These are phyloP conservation scores for Salticus scenicus DNA, from an alignment of 2,888 invertebrate species.

Conservation along the genomic window DNA sequence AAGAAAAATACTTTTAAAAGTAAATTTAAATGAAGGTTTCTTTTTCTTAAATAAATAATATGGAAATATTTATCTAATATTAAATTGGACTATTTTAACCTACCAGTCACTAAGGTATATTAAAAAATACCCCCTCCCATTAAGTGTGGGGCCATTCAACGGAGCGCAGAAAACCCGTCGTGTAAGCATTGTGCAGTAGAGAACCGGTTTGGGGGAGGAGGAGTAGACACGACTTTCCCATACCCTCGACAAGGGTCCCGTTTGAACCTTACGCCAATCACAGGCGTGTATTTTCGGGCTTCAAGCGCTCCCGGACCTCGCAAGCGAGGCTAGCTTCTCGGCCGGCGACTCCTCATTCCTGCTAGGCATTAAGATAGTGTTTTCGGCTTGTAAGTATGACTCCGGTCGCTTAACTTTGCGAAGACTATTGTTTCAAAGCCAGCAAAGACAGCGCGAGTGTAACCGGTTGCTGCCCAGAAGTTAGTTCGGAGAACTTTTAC, in stretches of 20 bases:
- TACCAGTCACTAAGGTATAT: not conserved
- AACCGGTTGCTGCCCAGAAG: not conserved
- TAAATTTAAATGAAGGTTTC: too few relatives aligned
- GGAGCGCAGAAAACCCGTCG: conserved; percentile 63
- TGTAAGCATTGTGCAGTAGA: conserved; percentile 62
- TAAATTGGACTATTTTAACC: too few relatives aligned
- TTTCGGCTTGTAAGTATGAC: conserved; percentile 20
- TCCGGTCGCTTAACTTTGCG: conserved; percentile 36
- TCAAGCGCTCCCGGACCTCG: conserved; percentile 41
- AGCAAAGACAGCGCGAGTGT: not conserved
- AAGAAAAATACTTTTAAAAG: too few relatives aligned
- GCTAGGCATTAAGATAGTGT: conserved; percentile 30
- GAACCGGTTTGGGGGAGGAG: conserved; percentile 69
- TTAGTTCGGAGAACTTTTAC: not conserved
- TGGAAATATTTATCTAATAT: too few relatives aligned
- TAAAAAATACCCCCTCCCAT: conserved; percentile 42
- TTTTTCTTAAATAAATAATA: too few relatives aligned
- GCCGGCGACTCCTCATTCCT: conserved; percentile 15
- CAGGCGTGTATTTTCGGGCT: conserved; percentile 49
- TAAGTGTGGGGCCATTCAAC: conserved; percentile 64
- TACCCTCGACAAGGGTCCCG: conserved; percentile 69
- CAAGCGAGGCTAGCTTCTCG: conserved; percentile 53
- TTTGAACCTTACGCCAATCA: conserved; percentile 61
- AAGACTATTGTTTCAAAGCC: conserved; percentile 46
- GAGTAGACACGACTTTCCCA: conserved; percentile 69